phyloP scores from a whole-genome alignment of 1,140 invertebrate genomes.

The Pseudomyrmex concolor region DNA sequence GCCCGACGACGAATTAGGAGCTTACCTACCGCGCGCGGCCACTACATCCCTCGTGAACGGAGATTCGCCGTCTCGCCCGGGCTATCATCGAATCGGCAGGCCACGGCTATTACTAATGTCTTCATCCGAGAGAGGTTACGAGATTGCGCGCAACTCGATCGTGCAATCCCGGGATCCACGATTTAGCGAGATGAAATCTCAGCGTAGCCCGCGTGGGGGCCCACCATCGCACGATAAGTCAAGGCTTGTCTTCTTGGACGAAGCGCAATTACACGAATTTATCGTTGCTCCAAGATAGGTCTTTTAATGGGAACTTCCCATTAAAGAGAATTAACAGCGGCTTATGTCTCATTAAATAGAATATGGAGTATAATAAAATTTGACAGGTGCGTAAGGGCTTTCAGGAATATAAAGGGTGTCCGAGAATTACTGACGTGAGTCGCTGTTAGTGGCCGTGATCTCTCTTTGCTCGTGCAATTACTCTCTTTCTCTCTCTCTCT shows the following conservation, averaged over 20 bases:
- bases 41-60: neutral
- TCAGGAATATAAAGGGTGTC: neutral
- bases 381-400: neutral
- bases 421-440: neutral
- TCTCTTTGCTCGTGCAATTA: constrained; percentile 5
- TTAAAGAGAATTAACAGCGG: constrained; percentile 23
- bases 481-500: no score
- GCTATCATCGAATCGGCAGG: neutral
- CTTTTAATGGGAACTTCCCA: constrained; percentile 23
- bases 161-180: constrained; percentile 22
- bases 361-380: constrained; percentile 30
- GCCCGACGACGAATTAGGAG: constrained; percentile 62
- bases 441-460: constrained; percentile 10
- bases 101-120: constrained; percentile 36
- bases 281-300: constrained; percentile 13
- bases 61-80: neutral
- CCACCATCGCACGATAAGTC: neutral
- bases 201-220: neutral
- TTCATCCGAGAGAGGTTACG: constrained; percentile 7
- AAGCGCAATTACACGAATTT: constrained; percentile 45
- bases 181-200: constrained; percentile 42
- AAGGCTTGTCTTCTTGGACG: neutral
- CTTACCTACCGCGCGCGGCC: neutral
- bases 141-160: neutral
- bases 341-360: constrained; percentile 12